Conservation (phyloP, 1,140 invertebrate genomes). For the Ips typographus region DNA sequence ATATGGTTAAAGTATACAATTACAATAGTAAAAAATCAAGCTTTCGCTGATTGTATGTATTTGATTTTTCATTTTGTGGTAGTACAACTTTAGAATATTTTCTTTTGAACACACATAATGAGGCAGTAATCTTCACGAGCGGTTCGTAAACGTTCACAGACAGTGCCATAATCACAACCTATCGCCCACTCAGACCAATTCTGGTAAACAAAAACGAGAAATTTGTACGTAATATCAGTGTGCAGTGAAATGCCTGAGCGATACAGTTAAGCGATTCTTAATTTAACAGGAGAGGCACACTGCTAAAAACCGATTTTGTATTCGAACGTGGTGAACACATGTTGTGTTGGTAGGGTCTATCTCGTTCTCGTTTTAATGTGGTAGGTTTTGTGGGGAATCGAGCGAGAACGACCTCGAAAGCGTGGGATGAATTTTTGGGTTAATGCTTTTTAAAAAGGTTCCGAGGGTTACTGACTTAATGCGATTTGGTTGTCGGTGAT, state of each 20-base stretch:
- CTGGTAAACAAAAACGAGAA: no score
- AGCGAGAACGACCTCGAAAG: slow-evolving; percentile 14
- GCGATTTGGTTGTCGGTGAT: slow-evolving; percentile 19
- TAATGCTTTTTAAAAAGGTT: slow-evolving; percentile 21
- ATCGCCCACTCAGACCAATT: no score
- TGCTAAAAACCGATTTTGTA: slow-evolving; percentile 6
- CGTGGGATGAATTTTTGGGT: slow-evolving; percentile 27
- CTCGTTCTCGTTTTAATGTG: slow-evolving; percentile 21
- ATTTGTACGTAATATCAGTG: no score
- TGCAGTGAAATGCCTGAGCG: background rate
- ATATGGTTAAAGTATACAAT: no score
- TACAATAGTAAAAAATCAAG: no score
- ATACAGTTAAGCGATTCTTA: slow-evolving; percentile 19
- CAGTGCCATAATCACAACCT: no score
- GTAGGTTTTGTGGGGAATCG: slow-evolving; percentile 19
- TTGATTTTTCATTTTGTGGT: no score
- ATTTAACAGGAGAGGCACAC: slow-evolving; percentile 10
- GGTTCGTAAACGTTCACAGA: no score
- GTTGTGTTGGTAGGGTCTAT: slow-evolving; percentile 20
- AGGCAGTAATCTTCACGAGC: no score
- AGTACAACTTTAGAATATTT: no score
- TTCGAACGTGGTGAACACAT: slow-evolving; percentile 28
- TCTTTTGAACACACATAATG: no score
- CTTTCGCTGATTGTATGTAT: no score
- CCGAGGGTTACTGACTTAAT: slow-evolving; percentile 16